Conservation (phyloP, 2,797 vertebrate species). For the Rhinella marina region DNA sequence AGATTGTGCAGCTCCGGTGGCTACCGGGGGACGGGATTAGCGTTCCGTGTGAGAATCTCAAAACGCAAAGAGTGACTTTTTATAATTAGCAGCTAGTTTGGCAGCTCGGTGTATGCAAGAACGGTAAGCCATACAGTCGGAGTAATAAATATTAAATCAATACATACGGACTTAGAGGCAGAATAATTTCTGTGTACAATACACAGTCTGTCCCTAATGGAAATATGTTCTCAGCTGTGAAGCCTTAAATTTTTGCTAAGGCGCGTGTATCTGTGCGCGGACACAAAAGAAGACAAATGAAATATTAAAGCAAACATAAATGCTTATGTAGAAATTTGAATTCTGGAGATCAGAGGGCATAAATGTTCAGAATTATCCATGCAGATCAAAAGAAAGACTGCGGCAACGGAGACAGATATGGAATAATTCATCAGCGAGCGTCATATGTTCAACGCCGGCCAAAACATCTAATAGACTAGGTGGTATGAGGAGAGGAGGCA, state of each 20-base stretch:
- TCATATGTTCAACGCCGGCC: constrained; percentile 32
- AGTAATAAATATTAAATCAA: constrained; percentile 61
- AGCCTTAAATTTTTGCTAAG: constrained; percentile 29
- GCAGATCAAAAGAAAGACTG: constrained; percentile 56
- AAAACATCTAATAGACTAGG: constrained; percentile 60
- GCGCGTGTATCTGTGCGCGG: constrained; percentile 31
- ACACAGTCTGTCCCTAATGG: constrained; percentile 50
- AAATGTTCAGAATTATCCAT: constrained; percentile 57
- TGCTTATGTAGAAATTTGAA: constrained; percentile 55
- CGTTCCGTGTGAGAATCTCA: constrained; percentile 26
- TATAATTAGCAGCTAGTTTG: constrained; percentile 58
- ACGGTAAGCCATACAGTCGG: constrained; percentile 20
- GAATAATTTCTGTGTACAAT: constrained; percentile 53
- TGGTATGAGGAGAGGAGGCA: constrained; percentile 21
- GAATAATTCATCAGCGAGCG: constrained; percentile 56
- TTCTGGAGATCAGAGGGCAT: constrained; percentile 58
- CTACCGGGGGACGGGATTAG: constrained; percentile 34
- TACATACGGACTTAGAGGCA: constrained; percentile 48
- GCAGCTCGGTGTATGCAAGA: constrained; percentile 16
- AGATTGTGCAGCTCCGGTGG: constrained; percentile 18
- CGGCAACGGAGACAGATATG: constrained; percentile 29
- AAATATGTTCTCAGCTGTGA: constrained; percentile 50
- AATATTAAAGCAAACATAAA: constrained; percentile 61
- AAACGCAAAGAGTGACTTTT: constrained; percentile 51
- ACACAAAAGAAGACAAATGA: constrained; percentile 55